These are phyloP conservation scores for Himalopsyche kuldschensis DNA, from an alignment of 2,888 invertebrate genomes.

Conservation along the genomic window DNA sequence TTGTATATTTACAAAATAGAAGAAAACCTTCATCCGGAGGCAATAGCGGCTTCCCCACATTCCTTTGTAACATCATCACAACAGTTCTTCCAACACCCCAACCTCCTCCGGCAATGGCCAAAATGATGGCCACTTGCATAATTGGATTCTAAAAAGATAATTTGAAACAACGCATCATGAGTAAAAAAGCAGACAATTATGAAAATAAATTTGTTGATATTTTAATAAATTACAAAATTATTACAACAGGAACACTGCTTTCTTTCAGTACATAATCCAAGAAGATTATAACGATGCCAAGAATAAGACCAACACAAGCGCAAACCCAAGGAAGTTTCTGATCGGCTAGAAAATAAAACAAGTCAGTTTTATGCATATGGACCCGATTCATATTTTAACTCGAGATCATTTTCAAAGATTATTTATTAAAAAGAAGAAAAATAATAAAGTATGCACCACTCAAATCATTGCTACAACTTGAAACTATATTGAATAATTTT, in stretches of 20 bases:
- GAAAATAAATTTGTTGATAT: neutral
- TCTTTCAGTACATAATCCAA: slow-evolving; percentile 68
- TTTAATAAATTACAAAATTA: slow-evolving; percentile 38
- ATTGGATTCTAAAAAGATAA: slow-evolving; percentile 26
- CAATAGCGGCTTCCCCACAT: slow-evolving; percentile 9
- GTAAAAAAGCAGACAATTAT: neutral
- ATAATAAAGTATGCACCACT: too few species aligned
- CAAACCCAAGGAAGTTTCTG: slow-evolving; percentile 76
- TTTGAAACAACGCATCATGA: neutral
- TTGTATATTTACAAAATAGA: neutral
- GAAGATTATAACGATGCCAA: slow-evolving; percentile 70
- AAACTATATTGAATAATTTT: too few species aligned
- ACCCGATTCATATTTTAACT: slow-evolving; percentile 7
- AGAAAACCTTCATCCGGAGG: slow-evolving; percentile 19
- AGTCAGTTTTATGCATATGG: neutral
- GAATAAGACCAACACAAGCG: slow-evolving; percentile 70
- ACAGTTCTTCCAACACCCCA: slow-evolving; percentile 56
- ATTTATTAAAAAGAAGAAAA: neutral
- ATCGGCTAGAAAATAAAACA: slow-evolving; percentile 57
- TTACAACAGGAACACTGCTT: slow-evolving; percentile 67
- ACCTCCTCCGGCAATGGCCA: slow-evolving; percentile 55
- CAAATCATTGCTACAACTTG: too few species aligned
- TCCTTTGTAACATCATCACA: neutral
- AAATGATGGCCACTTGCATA: slow-evolving; percentile 15
- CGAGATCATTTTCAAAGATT: slow-evolving; percentile 3